Percentiles rank a stretch among this genome's conserved stretches.
Conservation (phyloP, 1,140 invertebrate species). For the Pogonognathellus flavescens region DNA sequence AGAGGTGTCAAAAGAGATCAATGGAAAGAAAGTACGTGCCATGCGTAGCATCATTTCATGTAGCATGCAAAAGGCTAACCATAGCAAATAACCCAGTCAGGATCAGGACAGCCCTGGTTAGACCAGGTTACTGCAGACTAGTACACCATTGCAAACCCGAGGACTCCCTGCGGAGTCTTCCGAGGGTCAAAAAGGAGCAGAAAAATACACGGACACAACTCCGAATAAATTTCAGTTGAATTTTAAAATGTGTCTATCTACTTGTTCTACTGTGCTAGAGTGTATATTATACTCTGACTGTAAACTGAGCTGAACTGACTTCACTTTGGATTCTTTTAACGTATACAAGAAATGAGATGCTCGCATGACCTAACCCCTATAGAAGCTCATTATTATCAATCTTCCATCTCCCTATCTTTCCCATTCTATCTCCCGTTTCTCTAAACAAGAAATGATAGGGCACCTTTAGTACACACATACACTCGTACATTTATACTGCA, state of each 20-base stretch:
- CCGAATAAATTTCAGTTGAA: conserved; percentile 18
- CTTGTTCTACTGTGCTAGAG: too few relatives aligned
- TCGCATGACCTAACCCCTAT: conserved; percentile 49
- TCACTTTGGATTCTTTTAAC: conserved; percentile 34
- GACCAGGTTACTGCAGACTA: neutral
- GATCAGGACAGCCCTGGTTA: neutral
- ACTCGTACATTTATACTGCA: neutral
- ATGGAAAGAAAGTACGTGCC: conserved; percentile 53
- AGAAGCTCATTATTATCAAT: conserved; percentile 48
- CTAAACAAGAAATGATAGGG: conserved; percentile 8
- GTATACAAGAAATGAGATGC: conserved; percentile 30
- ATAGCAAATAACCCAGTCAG: too few relatives aligned
- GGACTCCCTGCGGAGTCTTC: conserved; percentile 51
- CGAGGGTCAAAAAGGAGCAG: conserved; percentile 54
- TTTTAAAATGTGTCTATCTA: neutral
- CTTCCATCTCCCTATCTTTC: conserved; percentile 30
- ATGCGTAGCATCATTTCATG: conserved; percentile 50
- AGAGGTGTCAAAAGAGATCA: conserved; percentile 61
- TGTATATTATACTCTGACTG: neutral
- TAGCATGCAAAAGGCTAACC: conserved; percentile 44
- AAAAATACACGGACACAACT: conserved; percentile 26
- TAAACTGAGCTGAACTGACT: conserved; percentile 32
- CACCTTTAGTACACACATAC: neutral
- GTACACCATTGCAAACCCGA: conserved; percentile 17
- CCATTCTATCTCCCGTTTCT: neutral